Base-by-base conservation (phyloP, 1,140 invertebrate genomes). In the Drosophila santomea region DNA sequence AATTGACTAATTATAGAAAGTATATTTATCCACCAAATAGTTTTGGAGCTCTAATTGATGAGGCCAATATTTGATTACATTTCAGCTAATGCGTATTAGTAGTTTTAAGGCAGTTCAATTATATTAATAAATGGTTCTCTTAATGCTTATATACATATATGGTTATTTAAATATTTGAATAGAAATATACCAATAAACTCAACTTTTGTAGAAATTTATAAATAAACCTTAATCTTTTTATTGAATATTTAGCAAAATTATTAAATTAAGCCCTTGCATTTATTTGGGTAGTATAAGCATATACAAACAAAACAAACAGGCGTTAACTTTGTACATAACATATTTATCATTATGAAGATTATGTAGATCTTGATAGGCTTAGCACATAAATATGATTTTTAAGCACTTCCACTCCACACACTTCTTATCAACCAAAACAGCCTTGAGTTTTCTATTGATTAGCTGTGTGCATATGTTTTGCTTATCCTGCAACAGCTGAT, bases 401-500 rank as follows among this genome's bases (percentile, higher is more conserved):
- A 35, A 25, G 35, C 38, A 36, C 7, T 51, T 6, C 51, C 45
- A 50, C 10, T 52, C n/a, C n/a, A 5, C 45, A 43, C 36, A 17
- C 17, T 35, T 67, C 62, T 68, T 64, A 64, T 64, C 61, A 61
- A 3, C 39, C 39, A 23, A 32, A 64, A 36, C 20, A 64, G 47
- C 64, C 64, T 68, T 68, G 14, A 25, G 39, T 69, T 68, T 15
- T 43, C 54, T 82, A 86, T 86, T 86, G 74, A 78, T 86, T 86
- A 62, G 63, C 64, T 51, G 17, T 56, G 63, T 23, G 25, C 17
- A 58, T 14, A 66, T 68, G 48, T 48, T 48, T 51, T 14, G 39
- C 55, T 58, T 67, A 76, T 58, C 48, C 14, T 15, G 14, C 45
- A 78, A 82, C 82, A 86, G 82, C 83, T 86, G 82, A 78, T 72